Conservation (phyloP, 2,113 vertebrate genomes). For the Gobiocypris rarus region DNA sequence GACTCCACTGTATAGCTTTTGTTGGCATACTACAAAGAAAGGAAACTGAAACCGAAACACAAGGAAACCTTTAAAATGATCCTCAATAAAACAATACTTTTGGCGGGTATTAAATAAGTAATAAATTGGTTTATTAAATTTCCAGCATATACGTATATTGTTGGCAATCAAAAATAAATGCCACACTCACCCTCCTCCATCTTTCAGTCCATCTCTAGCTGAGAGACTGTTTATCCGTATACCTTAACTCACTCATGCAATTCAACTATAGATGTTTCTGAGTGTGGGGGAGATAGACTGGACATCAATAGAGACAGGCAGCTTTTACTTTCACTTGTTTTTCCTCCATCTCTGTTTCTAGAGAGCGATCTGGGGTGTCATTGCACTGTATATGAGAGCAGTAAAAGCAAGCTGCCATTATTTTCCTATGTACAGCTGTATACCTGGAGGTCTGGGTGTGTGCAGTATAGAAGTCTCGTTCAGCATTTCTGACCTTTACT, state of each 20-base stretch:
- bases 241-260: neutral
- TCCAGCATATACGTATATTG: too few relatives aligned
- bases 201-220: neutral
- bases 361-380: neutral
- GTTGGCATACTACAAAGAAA: too few relatives aligned
- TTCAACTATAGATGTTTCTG: neutral
- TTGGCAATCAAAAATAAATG: too few relatives aligned
- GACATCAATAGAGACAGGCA: neutral
- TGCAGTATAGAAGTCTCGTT: neutral
- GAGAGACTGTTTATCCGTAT: neutral
- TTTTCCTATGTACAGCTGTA: neutral
- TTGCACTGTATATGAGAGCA: neutral
- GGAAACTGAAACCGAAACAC: too few relatives aligned
- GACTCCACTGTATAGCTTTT: too few relatives aligned
- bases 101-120: too few relatives aligned
- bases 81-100: too few relatives aligned
- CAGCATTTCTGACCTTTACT: constrained; percentile 27
- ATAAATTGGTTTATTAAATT: too few relatives aligned
- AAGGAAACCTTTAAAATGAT: too few relatives aligned
- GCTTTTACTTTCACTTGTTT: neutral
- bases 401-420: constrained; percentile 12
- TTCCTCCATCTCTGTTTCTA: neutral
- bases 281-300: neutral
- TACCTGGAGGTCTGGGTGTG: neutral
- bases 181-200: neutral